These are phyloP conservation scores for Palythoa heliodiscus DNA, from an alignment of 92 coral and sea anemone species.

Conservation along the genomic window DNA sequence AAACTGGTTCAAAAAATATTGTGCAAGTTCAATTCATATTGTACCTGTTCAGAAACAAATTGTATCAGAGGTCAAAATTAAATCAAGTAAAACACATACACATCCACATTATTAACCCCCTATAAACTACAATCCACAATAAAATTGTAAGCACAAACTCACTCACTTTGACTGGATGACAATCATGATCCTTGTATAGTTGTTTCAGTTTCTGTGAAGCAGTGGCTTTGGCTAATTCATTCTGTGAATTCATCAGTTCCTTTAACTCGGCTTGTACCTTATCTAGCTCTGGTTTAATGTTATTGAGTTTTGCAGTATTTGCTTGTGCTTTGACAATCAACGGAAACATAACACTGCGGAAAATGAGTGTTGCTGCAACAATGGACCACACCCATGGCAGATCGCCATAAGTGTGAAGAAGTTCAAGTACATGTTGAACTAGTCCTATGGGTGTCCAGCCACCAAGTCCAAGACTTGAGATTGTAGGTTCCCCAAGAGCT, in stretches of 20 bases:
- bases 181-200: slow-evolving; percentile 82
- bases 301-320: slow-evolving; percentile 92
- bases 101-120: no score
- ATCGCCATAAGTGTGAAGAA: slow-evolving; percentile 65
- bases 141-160: no score
- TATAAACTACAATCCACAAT: no score
- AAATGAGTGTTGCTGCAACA: slow-evolving; percentile 68
- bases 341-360: slow-evolving; percentile 82
- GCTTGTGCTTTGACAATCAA: slow-evolving; percentile 87
- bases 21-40: no score
- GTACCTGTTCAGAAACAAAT: no score
- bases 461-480: slow-evolving; percentile 86
- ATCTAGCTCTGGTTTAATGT: slow-evolving; percentile 88
- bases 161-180: slow-evolving; percentile 91
- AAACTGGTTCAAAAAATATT: no score
- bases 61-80: no score
- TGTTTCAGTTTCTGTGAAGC: slow-evolving; percentile 72
- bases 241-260: slow-evolving; percentile 82
- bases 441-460: slow-evolving; percentile 83
- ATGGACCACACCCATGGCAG: slow-evolving; percentile 94
- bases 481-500: slow-evolving; percentile 73
- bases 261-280: slow-evolving; percentile 78
- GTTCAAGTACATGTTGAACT: slow-evolving; percentile 85
- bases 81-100: no score
- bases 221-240: slow-evolving; percentile 74